Base-by-base conservation (phyloP, 2,888 invertebrate species). In the Macrophya alboannulata region DNA sequence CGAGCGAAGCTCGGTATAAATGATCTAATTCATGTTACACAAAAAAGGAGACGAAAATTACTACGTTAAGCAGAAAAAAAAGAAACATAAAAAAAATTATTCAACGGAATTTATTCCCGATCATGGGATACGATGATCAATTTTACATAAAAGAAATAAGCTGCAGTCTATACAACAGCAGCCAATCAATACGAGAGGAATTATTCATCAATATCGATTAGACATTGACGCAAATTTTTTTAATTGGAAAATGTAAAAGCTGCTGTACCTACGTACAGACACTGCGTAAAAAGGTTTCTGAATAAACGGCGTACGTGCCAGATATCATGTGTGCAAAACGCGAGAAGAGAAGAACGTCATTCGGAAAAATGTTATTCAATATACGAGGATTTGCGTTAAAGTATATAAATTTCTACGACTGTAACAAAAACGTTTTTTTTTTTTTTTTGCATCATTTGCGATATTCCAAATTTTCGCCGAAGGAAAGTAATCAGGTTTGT, bases 241-340 rank as follows among this genome's bases (percentile, higher is more conserved):
- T 17, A 68, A 37, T 45, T 12, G 31, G 31, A 31, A 31, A 3
- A 31, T 1, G 31, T 31, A 31, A n/a, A 12, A 17, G 2, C 74
- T 10, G n/a, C n/a, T 43, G 9, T 15, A 45, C 8, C n/a, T 21
- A 15, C 15, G 9, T 15, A 12, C 31, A 51, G 5, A 8, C 15
- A 12, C n/a, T 8, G 55, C n/a, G 37, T 51, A 74, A 81, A 25
- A 62, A 59, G 59, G 21, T 59, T 59, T 37, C 55, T 37, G 55
- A 15, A 37, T 10, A n/a, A 59, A 15, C 21, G 45, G 83, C 68
- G 37, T 83, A 83, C 83, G 83, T 83, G 83, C 68, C 68, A 51
- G 10, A 51, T 68, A 68, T 83, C 68, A 68, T 48, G 83, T 51
- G 45, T 37, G 40, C 71, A 45, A 0, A 48, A 48, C 2, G 31